phyloP scores from a whole-genome alignment of 2,888 invertebrate genomes.

The Pseudanteris insignis region DNA sequence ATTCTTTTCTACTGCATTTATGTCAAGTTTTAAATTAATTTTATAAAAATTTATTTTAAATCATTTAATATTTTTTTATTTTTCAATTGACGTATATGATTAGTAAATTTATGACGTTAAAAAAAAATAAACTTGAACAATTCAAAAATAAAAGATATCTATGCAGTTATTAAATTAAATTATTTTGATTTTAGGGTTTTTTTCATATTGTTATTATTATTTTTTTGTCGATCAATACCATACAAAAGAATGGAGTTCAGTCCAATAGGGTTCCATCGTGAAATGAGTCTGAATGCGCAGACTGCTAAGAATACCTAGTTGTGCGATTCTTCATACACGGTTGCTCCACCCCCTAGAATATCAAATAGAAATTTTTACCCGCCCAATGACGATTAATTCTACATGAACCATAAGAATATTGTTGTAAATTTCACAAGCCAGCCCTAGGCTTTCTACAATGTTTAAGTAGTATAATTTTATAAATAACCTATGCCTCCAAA shows the following conservation, averaged over 20 bases:
- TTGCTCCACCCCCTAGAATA: conserved; percentile 52
- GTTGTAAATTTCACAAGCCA: conserved; percentile 1
- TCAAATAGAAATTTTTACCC: conserved; percentile 52
- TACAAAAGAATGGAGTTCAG: conserved; percentile 60
- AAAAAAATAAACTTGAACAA: conserved; percentile 5
- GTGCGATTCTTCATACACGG: conserved; percentile 40
- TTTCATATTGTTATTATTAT: conserved; percentile 59
- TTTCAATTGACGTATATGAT: neutral
- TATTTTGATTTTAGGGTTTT: conserved; percentile 45
- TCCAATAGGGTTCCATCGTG: conserved; percentile 58
- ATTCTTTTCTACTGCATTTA: no score
- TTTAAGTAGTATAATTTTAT: no score
- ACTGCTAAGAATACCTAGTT: conserved; percentile 51
- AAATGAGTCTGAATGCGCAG: conserved; percentile 60
- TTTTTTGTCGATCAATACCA: conserved; percentile 65
- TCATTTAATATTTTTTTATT: conserved; percentile 41
- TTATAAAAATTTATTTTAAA: no score
- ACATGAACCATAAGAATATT: conserved; percentile 60
- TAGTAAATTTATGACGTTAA: conserved; percentile 11
- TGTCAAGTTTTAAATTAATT: no score
- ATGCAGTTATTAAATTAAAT: conserved; percentile 38
- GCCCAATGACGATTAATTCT: conserved; percentile 58
- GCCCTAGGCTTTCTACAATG: no score
- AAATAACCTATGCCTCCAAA: no score
- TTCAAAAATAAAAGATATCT: conserved; percentile 20